phyloP scores from a whole-genome alignment of 2,797 vertebrate species.

The Picus viridis region DNA sequence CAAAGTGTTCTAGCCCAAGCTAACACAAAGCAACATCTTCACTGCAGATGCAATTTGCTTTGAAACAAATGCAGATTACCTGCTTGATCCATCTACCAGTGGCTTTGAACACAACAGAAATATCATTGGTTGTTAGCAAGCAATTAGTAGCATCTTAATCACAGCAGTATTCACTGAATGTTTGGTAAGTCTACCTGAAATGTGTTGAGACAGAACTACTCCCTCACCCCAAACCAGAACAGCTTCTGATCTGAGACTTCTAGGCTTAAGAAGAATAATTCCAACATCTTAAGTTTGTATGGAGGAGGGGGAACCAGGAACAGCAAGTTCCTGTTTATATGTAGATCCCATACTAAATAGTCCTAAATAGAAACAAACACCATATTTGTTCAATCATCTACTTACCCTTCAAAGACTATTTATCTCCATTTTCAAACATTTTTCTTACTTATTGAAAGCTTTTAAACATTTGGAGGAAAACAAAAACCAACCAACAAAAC shows the following conservation, averaged over 20 bases:
- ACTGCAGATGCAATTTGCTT: background rate
- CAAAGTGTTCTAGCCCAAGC: background rate
- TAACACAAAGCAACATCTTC: background rate
- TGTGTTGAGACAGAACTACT: background rate
- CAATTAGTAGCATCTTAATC: background rate
- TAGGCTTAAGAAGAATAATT: background rate
- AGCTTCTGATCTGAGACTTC: background rate
- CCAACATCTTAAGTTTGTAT: background rate
- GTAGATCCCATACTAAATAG: background rate
- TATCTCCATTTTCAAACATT: background rate
- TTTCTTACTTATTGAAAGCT: background rate
- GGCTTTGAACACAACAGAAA: background rate
- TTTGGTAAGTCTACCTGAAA: background rate
- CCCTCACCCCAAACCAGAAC: background rate
- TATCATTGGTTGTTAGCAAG: background rate
- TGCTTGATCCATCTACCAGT: background rate
- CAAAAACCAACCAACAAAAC: background rate
- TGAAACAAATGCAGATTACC: background rate
- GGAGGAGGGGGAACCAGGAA: background rate
- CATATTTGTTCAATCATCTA: background rate
- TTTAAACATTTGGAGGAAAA: background rate
- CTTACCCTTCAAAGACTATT: background rate
- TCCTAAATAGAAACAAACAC: background rate
- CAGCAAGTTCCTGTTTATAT: background rate
- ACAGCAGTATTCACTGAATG: background rate